phyloP scores from a whole-genome alignment of 2,888 invertebrate genomes.

The Drosophila seclusa region DNA sequence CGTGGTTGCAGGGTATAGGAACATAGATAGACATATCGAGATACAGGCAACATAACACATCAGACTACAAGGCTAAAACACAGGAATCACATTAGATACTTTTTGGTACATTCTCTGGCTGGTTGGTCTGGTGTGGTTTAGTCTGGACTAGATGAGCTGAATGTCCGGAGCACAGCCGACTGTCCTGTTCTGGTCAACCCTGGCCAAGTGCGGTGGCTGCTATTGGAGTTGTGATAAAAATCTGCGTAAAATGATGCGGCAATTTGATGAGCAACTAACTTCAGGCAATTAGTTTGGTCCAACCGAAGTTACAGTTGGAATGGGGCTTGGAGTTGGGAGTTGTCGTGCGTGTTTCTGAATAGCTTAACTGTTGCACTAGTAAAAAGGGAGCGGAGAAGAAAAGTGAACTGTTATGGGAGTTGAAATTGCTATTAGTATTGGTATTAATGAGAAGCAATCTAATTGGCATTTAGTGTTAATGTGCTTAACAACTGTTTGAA shows the following conservation, averaged over 20 bases:
- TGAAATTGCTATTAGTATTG: slow-evolving; percentile 11
- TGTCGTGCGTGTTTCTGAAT: slow-evolving; percentile 45
- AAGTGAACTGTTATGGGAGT: slow-evolving; percentile 20
- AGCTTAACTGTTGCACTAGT: slow-evolving; percentile 52
- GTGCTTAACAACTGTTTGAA: slow-evolving; percentile 54
- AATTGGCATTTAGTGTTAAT: slow-evolving; percentile 62
- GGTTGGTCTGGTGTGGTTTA: slow-evolving; percentile 8
- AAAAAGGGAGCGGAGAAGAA: slow-evolving; percentile 8
- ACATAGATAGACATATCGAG: slow-evolving; percentile 63
- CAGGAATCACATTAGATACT: slow-evolving; percentile 80
- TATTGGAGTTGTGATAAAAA: slow-evolving; percentile 69
- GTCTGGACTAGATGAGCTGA: slow-evolving; percentile 2
- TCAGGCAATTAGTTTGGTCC: slow-evolving; percentile 73
- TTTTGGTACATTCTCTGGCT: slow-evolving; percentile 31
- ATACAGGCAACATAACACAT: slow-evolving; percentile 61
- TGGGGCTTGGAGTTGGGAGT: slow-evolving; percentile 1
- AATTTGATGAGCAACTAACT: slow-evolving; percentile 80
- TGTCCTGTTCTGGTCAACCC: slow-evolving; percentile 24
- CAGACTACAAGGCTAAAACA: slow-evolving; percentile 67
- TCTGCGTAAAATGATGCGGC: slow-evolving; percentile 78
- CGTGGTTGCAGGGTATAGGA: slow-evolving; percentile 49
- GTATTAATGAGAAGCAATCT: slow-evolving; percentile 8
- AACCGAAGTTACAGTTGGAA: slow-evolving; percentile 30
- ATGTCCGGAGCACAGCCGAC: background rate
- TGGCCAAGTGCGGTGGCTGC: slow-evolving; percentile 31